Evolutionary conservation across 1,140 invertebrate species (phyloP).

Genomic region (Archivesica marissinica): DNA sequence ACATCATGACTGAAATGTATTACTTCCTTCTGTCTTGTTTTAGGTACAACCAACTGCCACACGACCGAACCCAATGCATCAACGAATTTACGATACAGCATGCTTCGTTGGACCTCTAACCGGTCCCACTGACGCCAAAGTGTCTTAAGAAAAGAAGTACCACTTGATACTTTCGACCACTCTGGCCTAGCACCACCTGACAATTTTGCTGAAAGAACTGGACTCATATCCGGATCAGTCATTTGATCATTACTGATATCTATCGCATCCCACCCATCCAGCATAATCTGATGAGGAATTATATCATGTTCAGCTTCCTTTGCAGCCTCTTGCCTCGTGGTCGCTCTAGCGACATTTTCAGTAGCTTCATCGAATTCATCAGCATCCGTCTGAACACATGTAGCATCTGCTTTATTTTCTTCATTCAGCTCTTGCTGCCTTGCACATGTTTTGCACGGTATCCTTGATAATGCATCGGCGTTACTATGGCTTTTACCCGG

Average conservation of each 20-base stretch:
- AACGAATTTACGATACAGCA: constrained; percentile 20
- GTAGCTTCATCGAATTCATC: too few species aligned
- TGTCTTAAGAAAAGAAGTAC: not conserved
- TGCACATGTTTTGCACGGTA: constrained; percentile 49
- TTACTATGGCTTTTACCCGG: constrained; percentile 70
- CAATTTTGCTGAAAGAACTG: not conserved
- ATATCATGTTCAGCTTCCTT: too few species aligned
- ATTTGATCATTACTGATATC: not conserved
- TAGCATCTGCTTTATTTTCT: not conserved
- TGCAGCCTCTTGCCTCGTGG: too few species aligned
- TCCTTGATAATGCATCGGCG: constrained; percentile 72
- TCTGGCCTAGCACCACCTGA: not conserved
- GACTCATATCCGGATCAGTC: not conserved
- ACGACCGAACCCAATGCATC: not conserved
- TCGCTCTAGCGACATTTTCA: too few species aligned
- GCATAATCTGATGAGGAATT: constrained; percentile 6
- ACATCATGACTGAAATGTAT: not conserved
- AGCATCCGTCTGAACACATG: too few species aligned
- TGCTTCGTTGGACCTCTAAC: not conserved
- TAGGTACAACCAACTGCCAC: not conserved
- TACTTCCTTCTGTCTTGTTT: not conserved
- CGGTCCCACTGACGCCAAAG: constrained; percentile 27
- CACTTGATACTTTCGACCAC: not conserved
- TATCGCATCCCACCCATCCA: not conserved
- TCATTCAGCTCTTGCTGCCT: constrained; percentile 34